A percentile compares a stretch with the other conserved stretches of the same genome.
Conservation (phyloP, 2,113 vertebrate genomes). For the Stictonetta naevosa region DNA sequence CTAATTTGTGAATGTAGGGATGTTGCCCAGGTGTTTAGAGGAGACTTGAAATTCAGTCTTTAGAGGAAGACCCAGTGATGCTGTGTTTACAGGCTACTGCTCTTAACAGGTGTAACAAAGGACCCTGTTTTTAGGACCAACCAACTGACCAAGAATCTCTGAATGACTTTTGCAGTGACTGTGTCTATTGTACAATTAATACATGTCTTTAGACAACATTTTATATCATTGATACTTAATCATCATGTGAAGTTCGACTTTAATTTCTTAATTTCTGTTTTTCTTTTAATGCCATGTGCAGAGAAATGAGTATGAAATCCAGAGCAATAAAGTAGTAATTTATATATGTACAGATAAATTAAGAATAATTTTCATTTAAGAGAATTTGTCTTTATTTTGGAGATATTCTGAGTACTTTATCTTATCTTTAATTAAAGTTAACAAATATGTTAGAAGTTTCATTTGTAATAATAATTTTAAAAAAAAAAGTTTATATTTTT, state of each 20-base stretch:
- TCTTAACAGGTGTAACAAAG: neutral
- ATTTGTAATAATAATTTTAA: neutral
- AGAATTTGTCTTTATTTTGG: constrained; percentile 4
- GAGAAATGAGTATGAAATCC: constrained; percentile 6
- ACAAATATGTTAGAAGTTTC: neutral
- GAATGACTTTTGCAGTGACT: neutral
- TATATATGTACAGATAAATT: neutral
- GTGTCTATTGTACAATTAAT: neutral
- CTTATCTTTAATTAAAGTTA: neutral
- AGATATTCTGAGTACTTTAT: neutral
- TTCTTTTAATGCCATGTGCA: constrained; percentile 1
- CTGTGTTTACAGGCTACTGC: neutral
- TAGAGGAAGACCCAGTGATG: neutral
- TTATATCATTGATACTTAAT: neutral
- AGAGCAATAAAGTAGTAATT: neutral
- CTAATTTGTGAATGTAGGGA: neutral
- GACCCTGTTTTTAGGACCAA: neutral
- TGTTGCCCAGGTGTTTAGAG: neutral
- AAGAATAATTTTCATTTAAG: constrained; percentile 2
- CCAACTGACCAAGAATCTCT: neutral
- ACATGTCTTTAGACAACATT: neutral
- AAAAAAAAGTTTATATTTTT: neutral
- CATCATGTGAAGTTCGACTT: neutral
- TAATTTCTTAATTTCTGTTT: constrained; percentile 19
- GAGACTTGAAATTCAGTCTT: neutral